phyloP scores from a whole-genome alignment of 53 echinoderm and acorn worm species.

The Stichopus horrens region DNA sequence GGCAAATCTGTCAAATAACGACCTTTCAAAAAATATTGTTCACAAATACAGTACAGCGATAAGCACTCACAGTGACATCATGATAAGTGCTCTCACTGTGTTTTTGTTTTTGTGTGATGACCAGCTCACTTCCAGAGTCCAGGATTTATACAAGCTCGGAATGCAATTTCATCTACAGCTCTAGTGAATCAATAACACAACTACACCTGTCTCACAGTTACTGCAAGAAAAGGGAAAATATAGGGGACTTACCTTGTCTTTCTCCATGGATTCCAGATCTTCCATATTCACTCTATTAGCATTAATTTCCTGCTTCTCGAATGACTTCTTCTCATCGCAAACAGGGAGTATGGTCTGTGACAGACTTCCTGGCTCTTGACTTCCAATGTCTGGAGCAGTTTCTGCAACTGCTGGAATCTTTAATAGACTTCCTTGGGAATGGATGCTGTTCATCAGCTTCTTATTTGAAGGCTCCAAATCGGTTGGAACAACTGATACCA shows the following conservation, averaged over 20 bases:
- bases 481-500: slow-evolving; percentile 29
- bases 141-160: too few relatives aligned
- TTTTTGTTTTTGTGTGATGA: too few relatives aligned
- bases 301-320: slow-evolving; percentile 18
- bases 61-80: too few relatives aligned
- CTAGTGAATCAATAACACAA: too few relatives aligned
- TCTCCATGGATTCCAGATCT: slow-evolving; percentile 10
- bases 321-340: slow-evolving; percentile 3
- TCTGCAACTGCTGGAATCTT: slow-evolving; percentile 33
- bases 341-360: not conserved
- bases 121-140: too few relatives aligned
- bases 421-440: slow-evolving; percentile 22
- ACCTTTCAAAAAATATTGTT: too few relatives aligned
- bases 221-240: too few relatives aligned
- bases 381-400: slow-evolving; percentile 4
- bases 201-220: too few relatives aligned
- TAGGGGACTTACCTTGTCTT: slow-evolving; percentile 5
- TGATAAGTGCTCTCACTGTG: too few relatives aligned
- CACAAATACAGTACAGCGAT: too few relatives aligned
- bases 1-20: too few relatives aligned
- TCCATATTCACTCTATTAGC: not conserved
- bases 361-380: not conserved
- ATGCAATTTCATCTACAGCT: too few relatives aligned
- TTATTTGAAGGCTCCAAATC: slow-evolving; percentile 30
- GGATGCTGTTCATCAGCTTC: not conserved